These are phyloP conservation scores for Phoeniculus purpureus DNA, from an alignment of 2,797 vertebrate species.

Conservation along the genomic window DNA sequence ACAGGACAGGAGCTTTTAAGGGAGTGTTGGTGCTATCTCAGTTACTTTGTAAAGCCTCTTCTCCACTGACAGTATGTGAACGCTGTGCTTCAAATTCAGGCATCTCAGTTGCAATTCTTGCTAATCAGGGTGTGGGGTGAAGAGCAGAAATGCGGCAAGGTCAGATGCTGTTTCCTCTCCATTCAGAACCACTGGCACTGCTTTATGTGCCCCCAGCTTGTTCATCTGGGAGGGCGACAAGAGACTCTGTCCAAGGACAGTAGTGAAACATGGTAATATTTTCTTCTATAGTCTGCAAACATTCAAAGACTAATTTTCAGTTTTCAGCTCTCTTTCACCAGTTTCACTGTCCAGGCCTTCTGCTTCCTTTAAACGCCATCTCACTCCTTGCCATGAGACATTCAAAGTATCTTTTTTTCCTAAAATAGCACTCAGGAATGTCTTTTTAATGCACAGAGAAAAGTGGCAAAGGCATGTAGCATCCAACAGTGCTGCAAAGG, in stretches of 20 bases:
- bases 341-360: background rate
- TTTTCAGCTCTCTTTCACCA: background rate
- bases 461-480: background rate
- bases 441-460: background rate
- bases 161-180: background rate
- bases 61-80: background rate
- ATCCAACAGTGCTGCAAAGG: rapidly evolving
- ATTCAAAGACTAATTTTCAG: background rate
- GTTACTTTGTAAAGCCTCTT: background rate
- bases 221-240: background rate
- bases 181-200: background rate
- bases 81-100: background rate
- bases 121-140: background rate
- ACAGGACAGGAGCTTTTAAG: background rate
- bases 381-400: background rate
- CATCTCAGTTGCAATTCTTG: background rate
- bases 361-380: background rate
- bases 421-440: background rate
- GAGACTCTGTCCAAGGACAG: background rate
- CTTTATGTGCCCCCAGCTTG: background rate
- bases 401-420: background rate
- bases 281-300: background rate
- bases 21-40: background rate
- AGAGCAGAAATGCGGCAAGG: background rate
- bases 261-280: background rate